Conservation (phyloP, 2,797 vertebrate species). For the Urocyon cinereoargenteus region DNA sequence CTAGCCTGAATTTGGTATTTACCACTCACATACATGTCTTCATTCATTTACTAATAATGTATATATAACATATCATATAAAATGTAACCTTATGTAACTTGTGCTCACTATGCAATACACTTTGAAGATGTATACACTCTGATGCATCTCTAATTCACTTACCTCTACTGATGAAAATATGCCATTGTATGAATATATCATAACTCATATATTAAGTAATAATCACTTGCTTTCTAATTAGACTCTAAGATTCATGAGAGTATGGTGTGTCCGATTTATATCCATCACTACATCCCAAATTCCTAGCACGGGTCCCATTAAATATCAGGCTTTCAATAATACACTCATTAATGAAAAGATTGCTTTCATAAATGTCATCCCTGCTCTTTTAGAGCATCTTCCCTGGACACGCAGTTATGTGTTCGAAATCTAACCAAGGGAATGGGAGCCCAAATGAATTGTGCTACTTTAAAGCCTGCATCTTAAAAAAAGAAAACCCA, state of each 20-base stretch:
- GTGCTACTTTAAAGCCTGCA: background rate
- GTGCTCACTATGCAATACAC: background rate
- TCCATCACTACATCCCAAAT: background rate
- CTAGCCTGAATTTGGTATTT: background rate
- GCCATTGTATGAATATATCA: background rate
- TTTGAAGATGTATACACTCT: background rate
- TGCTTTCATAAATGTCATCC: background rate
- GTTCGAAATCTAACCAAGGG: background rate
- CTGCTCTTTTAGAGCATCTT: background rate
- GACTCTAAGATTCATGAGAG: slow-evolving; percentile 1
- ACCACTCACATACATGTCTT: background rate
- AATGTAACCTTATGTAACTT: background rate
- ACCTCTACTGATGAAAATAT: background rate
- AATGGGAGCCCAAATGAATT: background rate
- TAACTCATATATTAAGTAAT: background rate
- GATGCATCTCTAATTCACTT: background rate
- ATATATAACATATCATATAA: background rate
- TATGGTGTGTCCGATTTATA: background rate
- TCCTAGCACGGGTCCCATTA: background rate
- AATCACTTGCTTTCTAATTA: slow-evolving; percentile 18
- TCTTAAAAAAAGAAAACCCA: background rate
- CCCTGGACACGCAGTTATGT: background rate
- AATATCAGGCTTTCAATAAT: background rate
- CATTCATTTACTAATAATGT: background rate
- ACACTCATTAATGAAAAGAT: background rate